phyloP scores from a whole-genome alignment of 1,140 invertebrate genomes.

The Oppia nitens region DNA sequence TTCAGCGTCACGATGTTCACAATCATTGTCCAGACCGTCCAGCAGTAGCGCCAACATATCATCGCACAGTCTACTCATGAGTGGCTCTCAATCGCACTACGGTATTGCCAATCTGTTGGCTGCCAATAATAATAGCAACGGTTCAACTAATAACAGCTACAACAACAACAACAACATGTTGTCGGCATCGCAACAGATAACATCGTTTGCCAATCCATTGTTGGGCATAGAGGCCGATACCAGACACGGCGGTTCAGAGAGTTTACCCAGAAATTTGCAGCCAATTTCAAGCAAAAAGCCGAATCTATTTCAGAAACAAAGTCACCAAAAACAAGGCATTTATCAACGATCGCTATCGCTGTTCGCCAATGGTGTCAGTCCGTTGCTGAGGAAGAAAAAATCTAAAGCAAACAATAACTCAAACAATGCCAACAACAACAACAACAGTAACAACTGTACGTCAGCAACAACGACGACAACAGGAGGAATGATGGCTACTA shows the following conservation, averaged over 20 bases:
- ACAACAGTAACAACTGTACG: background rate
- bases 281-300: background rate
- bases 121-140: background rate
- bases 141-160: background rate
- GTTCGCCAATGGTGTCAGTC: slow-evolving; percentile 16
- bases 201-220: slow-evolving; percentile 21
- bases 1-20: background rate
- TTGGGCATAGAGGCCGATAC: slow-evolving; percentile 21
- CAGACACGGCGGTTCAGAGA: slow-evolving; percentile 13
- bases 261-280: slow-evolving; percentile 10
- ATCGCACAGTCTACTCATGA: background rate
- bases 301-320: background rate
- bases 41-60: background rate
- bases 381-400: slow-evolving; percentile 16
- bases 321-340: slow-evolving; percentile 15
- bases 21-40: slow-evolving; percentile 10
- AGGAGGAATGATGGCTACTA: too few relatives aligned
- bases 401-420: background rate
- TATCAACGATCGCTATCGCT: slow-evolving; percentile 16
- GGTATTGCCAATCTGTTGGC: background rate
- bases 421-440: background rate
- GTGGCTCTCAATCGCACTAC: background rate
- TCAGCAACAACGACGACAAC: too few relatives aligned
- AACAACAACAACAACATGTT: background rate
- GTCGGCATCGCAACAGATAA: too few relatives aligned